Conservation (phyloP, 64 coral and sea anemone species). For the Platygyra sinensis region DNA sequence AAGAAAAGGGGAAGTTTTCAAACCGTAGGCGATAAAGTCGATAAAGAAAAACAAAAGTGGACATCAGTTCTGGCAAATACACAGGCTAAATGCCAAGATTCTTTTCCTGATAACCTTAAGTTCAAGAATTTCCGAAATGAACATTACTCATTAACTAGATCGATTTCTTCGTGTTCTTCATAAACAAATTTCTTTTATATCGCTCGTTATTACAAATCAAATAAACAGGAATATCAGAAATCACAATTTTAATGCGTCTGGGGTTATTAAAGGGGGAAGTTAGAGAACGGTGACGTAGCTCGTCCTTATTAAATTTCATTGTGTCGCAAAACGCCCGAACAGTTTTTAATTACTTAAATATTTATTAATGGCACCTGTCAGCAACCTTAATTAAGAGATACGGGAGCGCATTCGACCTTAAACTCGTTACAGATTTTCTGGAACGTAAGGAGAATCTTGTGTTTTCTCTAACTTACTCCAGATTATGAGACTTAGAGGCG, state of each 20-base stretch:
- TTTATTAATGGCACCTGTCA: constrained; percentile 61
- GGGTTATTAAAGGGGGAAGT: not conserved
- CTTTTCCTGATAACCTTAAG: constrained; percentile 18
- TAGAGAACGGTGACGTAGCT: too few relatives aligned
- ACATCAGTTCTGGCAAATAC: not conserved
- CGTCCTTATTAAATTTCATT: not conserved
- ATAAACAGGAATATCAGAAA: not conserved
- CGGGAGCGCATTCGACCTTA: not conserved
- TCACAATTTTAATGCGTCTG: not conserved
- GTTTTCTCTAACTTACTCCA: constrained; percentile 2
- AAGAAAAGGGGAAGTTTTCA: too few relatives aligned
- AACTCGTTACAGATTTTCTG: constrained; percentile 16
- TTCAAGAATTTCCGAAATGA: constrained; percentile 32
- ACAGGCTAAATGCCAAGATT: constrained; percentile 15
- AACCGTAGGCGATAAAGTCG: not conserved
- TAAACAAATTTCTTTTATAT: not conserved
- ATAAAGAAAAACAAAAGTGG: not conserved
- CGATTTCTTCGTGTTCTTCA: not conserved
- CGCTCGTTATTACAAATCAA: not conserved
- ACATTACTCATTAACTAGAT: not conserved
- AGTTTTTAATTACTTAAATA: constrained; percentile 68
- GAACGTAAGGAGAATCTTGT: not conserved
- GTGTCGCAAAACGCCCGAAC: constrained; percentile 31
- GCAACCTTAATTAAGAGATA: constrained; percentile 42
- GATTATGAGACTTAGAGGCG: not conserved